These are phyloP conservation scores for Eurypyga helias DNA, from an alignment of 2,113 vertebrate species.

Conservation along the genomic window DNA sequence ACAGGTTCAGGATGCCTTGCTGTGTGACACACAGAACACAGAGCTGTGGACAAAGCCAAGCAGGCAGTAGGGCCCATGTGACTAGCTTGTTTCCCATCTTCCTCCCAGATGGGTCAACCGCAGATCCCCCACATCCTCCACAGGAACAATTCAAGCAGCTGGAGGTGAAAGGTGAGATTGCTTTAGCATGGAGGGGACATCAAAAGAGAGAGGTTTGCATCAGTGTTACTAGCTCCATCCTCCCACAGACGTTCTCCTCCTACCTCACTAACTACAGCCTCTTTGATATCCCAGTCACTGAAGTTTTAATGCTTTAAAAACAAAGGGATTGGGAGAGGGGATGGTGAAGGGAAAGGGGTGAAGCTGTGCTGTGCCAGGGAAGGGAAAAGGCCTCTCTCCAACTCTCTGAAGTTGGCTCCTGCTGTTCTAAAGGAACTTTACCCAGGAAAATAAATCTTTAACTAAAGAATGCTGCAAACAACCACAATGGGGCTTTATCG, in stretches of 20 bases:
- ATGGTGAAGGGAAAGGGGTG: not conserved
- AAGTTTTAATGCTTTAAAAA: not conserved
- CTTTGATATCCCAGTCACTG: not conserved
- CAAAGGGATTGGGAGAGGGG: not conserved
- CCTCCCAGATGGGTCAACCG: not conserved
- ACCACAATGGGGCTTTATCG: conserved; percentile 39
- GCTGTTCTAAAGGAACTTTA: conserved; percentile 43
- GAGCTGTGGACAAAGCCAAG: not conserved
- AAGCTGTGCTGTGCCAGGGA: not conserved
- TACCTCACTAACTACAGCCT: not conserved
- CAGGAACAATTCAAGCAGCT: not conserved
- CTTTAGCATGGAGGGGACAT: not conserved
- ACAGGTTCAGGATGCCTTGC: not conserved
- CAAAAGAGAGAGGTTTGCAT: not conserved
- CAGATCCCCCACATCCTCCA: not conserved
- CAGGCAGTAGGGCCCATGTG: not conserved
- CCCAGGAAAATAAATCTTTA: conserved; percentile 56
- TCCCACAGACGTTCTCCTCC: not conserved
- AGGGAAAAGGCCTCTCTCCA: not conserved
- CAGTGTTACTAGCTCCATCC: not conserved
- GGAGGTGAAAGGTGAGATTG: not conserved
- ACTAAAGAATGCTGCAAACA: conserved; percentile 47
- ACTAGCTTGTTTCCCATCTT: not conserved
- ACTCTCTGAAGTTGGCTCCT: conserved; percentile 11
- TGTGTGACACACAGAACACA: fast-evolving